Evolutionary conservation across 2,113 vertebrate genomes (phyloP).

Genomic region (Meleagris gallopavo): DNA sequence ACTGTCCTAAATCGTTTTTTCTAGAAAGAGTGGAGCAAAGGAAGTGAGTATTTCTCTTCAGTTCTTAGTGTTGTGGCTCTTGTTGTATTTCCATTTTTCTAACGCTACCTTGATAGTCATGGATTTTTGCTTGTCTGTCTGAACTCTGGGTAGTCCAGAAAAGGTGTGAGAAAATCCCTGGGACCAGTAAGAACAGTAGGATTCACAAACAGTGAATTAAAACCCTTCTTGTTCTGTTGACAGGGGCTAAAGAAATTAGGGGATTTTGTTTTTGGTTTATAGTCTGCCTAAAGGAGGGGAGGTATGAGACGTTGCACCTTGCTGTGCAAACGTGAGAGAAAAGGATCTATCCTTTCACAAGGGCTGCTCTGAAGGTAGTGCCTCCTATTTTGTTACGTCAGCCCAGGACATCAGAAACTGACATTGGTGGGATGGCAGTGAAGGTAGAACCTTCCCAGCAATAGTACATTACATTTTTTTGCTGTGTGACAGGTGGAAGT

Average conservation of each 20-base stretch:
- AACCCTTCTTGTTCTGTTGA: neutral
- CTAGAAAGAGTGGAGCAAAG: neutral
- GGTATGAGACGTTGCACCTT: neutral
- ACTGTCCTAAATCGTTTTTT: neutral
- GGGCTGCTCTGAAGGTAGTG: neutral
- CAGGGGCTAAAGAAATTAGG: neutral
- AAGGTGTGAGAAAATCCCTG: neutral
- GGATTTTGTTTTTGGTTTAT: neutral
- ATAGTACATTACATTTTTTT: neutral
- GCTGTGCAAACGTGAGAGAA: neutral
- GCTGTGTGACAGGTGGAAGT: neutral
- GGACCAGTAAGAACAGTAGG: neutral
- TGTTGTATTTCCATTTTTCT: neutral
- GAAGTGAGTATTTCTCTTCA: neutral
- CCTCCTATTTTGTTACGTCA: neutral
- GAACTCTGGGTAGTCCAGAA: neutral
- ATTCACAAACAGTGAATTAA: neutral
- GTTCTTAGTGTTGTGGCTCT: neutral
- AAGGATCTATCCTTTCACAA: neutral
- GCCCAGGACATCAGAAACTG: neutral
- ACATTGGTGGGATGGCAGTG: neutral
- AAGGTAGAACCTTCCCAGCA: neutral
- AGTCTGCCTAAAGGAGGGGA: neutral
- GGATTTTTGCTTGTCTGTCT: neutral
- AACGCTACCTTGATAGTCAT: neutral